Conservation (phyloP, 2,888 invertebrate genomes). For the Eilema caniola region DNA sequence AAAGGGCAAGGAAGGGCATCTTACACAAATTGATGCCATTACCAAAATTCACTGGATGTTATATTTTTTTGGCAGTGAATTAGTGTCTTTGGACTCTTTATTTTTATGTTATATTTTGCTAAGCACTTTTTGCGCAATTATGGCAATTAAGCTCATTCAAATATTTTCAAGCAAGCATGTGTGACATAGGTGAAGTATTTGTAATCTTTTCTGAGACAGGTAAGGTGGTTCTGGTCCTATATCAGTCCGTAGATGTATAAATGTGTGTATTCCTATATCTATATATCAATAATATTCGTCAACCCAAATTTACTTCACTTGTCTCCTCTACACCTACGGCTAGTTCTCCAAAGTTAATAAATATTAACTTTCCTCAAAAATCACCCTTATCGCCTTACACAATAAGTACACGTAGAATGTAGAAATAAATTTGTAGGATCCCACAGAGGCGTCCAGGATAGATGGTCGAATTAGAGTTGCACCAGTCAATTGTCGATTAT, state of each 20-base stretch:
- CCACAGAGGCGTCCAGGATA: conserved; percentile 60
- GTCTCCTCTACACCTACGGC: conserved; percentile 58
- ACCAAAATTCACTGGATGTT: conserved; percentile 37
- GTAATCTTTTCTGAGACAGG: no score
- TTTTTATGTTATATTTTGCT: neutral
- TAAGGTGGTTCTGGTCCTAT: no score
- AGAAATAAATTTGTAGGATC: conserved; percentile 47
- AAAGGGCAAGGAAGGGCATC: conserved; percentile 33
- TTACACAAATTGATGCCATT: conserved; percentile 50
- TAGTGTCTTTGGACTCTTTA: conserved; percentile 22
- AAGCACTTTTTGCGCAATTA: neutral
- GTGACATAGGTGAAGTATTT: no score
- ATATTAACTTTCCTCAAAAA: conserved; percentile 34
- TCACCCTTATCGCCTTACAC: conserved; percentile 9
- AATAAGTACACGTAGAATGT: conserved; percentile 41
- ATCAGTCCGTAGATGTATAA: no score
- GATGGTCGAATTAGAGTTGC: conserved; percentile 69
- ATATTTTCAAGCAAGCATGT: no score
- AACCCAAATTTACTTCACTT: conserved; percentile 70
- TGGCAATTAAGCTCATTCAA: no score
- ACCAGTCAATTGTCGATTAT: conserved; percentile 62
- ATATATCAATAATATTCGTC: conserved; percentile 52
- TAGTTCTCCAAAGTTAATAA: conserved; percentile 60
- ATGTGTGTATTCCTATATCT: neutral
- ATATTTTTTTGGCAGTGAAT: conserved; percentile 40